Conservation (phyloP, 2,888 invertebrate genomes). For the Hemicrepidius hirtus region DNA sequence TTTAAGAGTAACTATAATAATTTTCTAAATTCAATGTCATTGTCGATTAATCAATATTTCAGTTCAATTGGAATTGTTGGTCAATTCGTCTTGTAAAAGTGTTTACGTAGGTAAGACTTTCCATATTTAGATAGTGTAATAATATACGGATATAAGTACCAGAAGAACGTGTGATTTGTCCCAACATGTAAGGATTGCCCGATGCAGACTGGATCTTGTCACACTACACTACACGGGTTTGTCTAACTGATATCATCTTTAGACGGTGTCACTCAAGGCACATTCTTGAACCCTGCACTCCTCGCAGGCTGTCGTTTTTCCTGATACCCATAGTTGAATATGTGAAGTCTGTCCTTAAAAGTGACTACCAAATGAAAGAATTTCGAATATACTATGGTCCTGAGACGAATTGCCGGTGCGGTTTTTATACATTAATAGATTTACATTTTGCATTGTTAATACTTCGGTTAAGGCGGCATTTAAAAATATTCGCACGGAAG, state of each 20-base stretch:
- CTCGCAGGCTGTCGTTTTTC: slow-evolving; percentile 31
- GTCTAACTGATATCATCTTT: slow-evolving; percentile 61
- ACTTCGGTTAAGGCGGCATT: slow-evolving; percentile 5
- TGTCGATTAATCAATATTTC: neutral
- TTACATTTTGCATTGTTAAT: slow-evolving; percentile 13
- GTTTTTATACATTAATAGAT: slow-evolving; percentile 2
- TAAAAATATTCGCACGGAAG: slow-evolving; percentile 17
- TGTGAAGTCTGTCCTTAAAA: slow-evolving; percentile 32
- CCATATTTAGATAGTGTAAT: slow-evolving; percentile 34
- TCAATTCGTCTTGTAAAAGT: slow-evolving; percentile 4
- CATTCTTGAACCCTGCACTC: slow-evolving; percentile 45
- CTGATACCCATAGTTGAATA: slow-evolving; percentile 42
- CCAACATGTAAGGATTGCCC: slow-evolving; percentile 60
- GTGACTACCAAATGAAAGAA: slow-evolving; percentile 18
- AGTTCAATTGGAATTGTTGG: neutral
- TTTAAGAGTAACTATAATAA: too few species aligned
- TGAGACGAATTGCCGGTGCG: slow-evolving; percentile 35
- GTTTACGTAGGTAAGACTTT: slow-evolving; percentile 14
- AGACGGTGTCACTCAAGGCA: slow-evolving; percentile 59
- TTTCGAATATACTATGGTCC: slow-evolving; percentile 28
- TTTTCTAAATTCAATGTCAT: too few species aligned
- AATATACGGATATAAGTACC: slow-evolving; percentile 22
- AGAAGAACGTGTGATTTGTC: slow-evolving; percentile 56
- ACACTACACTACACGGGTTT: slow-evolving; percentile 59
- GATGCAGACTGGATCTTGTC: slow-evolving; percentile 62